Base-by-base conservation (phyloP, 2,113 vertebrate genomes). In the Aegotheles bennettii region DNA sequence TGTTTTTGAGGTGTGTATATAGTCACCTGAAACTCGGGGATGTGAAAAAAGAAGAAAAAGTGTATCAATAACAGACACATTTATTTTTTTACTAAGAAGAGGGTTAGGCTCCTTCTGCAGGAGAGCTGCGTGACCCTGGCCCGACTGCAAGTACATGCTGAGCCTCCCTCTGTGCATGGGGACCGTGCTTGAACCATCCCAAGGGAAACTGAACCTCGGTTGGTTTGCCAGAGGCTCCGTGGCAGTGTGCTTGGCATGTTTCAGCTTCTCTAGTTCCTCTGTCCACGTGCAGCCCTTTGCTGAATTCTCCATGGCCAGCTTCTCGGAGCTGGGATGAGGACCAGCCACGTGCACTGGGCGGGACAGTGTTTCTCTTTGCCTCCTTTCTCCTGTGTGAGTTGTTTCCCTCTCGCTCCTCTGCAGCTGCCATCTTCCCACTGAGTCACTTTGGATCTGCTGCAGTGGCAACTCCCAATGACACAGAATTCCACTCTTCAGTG, bases 21-120 rank as follows among this genome's bases (percentile, higher is more conserved):
- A 61, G 59, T 82, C 75, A 93, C 67, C 82, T 94, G 84, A 78
- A 93, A 67, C 48, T n/a, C 56, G 38, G 45, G 51, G 35, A 36
- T 76, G 16, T 89, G 26, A 88, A 54, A 79, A 19, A 16, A 10
- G 25, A 7, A 28, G 60, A 74, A 48, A 50, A 77, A 1, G 6
- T 11, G 9, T 40, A 25, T 71, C 53, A 36, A n/a, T 70, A 89
- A 33, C 56, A 67, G 61, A 74, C 7, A 25, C 5, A 1, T 71
- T 84, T 81, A 17, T 90, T 94, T 90, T 94, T 93, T 89, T 70
- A 40, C 43, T 76, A 7, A 40, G 69, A 84, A 77, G n/a, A 53
- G 53, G 29, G 35, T 35, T 36, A 42, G 83, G 53, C 43, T 90
- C 38, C 35, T 69, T 43, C 31, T 50, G 45, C 35, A 18, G 54